phyloP scores from a whole-genome alignment of 30 jellyfish, hydroid and myxozoan species.

The Turritopsis dohrnii region DNA sequence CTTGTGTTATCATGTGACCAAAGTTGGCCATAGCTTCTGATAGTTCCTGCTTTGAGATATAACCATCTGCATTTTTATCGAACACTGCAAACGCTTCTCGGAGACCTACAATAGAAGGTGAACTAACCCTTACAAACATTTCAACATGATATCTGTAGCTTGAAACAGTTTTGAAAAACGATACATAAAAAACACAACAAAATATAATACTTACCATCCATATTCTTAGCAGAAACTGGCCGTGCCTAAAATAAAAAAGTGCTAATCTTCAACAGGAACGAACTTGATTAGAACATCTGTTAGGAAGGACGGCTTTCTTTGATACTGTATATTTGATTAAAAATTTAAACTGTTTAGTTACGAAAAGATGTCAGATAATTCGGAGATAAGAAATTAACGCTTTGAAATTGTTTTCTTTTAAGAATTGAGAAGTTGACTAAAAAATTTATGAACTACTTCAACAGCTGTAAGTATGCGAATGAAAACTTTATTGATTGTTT shows the following conservation, averaged over 20 bases:
- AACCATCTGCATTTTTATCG: constrained; percentile 36
- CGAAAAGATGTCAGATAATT: neutral
- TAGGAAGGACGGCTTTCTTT: neutral
- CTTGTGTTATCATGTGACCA: constrained; percentile 27
- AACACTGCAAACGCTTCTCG: constrained; percentile 18
- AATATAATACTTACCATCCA: constrained; percentile 26
- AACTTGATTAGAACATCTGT: neutral
- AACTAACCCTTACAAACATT: too few relatives aligned
- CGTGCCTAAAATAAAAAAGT: constrained; percentile 23
- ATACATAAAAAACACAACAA: too few relatives aligned
- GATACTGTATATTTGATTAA: neutral
- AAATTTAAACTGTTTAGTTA: neutral
- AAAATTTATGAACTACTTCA: neutral
- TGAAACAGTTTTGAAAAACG: neutral
- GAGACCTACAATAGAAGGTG: neutral
- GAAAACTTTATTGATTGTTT: neutral
- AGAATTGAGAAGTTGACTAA: neutral
- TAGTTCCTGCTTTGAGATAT: constrained; percentile 27
- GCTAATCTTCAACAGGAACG: neutral
- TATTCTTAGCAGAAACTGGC: constrained; percentile 26
- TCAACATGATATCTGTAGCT: neutral
- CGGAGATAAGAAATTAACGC: neutral
- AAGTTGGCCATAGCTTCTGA: constrained; percentile 26
- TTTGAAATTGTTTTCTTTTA: neutral
- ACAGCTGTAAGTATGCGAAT: neutral